Base-by-base conservation (phyloP, 2,797 vertebrate genomes). In the Paratrypauchen microcephalus region DNA sequence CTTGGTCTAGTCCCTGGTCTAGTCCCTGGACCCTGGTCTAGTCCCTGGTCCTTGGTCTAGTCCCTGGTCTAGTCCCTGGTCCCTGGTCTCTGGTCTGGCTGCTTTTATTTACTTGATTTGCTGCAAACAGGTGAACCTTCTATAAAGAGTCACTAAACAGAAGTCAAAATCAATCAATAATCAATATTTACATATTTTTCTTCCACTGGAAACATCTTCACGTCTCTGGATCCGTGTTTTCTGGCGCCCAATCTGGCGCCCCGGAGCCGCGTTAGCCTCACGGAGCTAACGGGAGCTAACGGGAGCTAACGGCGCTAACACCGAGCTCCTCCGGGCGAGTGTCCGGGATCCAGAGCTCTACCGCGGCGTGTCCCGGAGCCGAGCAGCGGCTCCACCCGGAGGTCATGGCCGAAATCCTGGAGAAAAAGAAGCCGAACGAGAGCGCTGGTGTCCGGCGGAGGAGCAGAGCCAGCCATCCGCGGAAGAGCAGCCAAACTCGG, bases 351-450 rank as follows among this genome's bases (percentile, higher is more conserved):
- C 55, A 61, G 30, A 3, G 32, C 19, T 36, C 9, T 6, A 5
- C 19, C 12, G 30, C 59, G 59, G 59, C 52, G 3, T 23, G 52
- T 23, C 4, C 9, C n/a, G 52, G n/a, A 11, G 3, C n/a, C 7
- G 0, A 50, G 16, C 30, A 41, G 21, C 6, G 21, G 36, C 13
- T 15, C 6, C 24, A 64, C 32, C 4, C 6, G 1, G 58, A 4
- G 11, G 28, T 13, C 48, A 90, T 88, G 88, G 78, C 81, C 1
- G 85, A 87, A 24, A 71, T 68, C 66, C 69, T 73, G 39, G 84
- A 86, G 68, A 84, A 79, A 62, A 87, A 72, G 69, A 78, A 60
- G 13, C 79, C 24, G 2, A 21, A 79, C 3, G 81, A 80, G 50
- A 73, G 80, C 9, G 26, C 16, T 26, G 45, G 45, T 50, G 15